Evolutionary conservation across 2,888 invertebrate genomes (phyloP), one percentile per base, ranked within the genome.

Genomic region (Allolobophora icterica): DNA sequence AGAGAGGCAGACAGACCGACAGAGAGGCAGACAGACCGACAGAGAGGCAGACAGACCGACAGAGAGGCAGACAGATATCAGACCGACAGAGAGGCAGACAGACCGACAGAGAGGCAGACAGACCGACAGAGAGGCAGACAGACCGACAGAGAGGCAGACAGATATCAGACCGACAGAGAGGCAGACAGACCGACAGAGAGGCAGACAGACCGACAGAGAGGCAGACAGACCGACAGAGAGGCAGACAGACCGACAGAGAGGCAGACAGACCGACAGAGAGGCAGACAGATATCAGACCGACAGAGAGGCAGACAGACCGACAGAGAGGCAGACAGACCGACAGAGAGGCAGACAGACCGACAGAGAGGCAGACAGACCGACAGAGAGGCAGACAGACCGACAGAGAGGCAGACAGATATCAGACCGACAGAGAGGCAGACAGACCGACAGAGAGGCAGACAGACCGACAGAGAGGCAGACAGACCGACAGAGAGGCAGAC

Each of bases 381-480:
- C n/a, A n/a, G n/a, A n/a, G n/a, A n/a, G n/a, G n/a, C n/a, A n/a
- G n/a, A n/a, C n/a, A n/a, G n/a, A n/a, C n/a, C n/a, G 24, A 52
- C 90, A 90, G 42, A 90, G 17, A n/a, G 1, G 13, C 40, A 90
- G 42, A 17, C 42, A 17, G 42, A 17, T 17, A 42, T 17, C 90
- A 90, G 34, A 90, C 45, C 34, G 19, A 90, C 90, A 90, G 58
- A 90, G 34, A 90, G 58, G 24, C 45, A 90, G 17, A 52, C 52
- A 90, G 34, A 90, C 90, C 4, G 21, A 90, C 90, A 90, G 5
- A 90, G 30, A 90, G n/a, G n/a, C n/a, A 52, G 42, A 90, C 52
- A 90, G 21, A 45, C n/a, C 52, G 42, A 90, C n/a, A 90, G 15
- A 8, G 6, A 90, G 30, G 52, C n/a, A 8, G 42, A 90, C 52